Conservation (phyloP, 2,797 vertebrate species). For the Hapalemur alaotrensis region DNA sequence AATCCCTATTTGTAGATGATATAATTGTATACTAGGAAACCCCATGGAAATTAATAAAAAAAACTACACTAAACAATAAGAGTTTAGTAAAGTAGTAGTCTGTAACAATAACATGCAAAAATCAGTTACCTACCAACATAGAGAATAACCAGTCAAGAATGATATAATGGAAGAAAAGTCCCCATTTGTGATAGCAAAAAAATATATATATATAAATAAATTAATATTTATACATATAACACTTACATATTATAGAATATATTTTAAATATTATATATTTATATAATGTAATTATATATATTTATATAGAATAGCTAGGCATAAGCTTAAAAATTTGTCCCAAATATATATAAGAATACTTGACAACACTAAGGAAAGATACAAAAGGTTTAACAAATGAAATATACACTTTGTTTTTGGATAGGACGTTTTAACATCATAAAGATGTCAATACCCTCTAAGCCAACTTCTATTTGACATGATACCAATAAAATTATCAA, state of each 20-base stretch:
- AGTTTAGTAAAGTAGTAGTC: neutral
- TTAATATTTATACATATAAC: neutral
- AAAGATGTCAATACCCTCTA: neutral
- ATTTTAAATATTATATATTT: neutral
- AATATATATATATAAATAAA: neutral
- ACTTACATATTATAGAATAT: neutral
- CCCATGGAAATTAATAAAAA: neutral
- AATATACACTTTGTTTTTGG: neutral
- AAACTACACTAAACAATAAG: neutral
- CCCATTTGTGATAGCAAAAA: neutral
- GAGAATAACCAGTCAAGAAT: neutral
- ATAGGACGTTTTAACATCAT: neutral
- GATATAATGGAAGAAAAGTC: neutral
- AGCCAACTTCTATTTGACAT: neutral
- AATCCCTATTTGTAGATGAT: neutral
- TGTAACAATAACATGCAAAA: neutral
- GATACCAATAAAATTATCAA: neutral
- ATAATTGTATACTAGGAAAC: neutral
- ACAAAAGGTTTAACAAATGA: constrained; percentile 16
- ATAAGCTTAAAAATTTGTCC: neutral
- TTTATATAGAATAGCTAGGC: neutral
- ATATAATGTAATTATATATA: neutral
- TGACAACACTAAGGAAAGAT: neutral
- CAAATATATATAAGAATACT: neutral
- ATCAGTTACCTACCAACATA: neutral